Percentiles rank a stretch among this genome's conserved stretches.
Evolutionary conservation across 2,797 vertebrate species (phyloP).

Genomic region (Lepidocolaptes lacrymiger): DNA sequence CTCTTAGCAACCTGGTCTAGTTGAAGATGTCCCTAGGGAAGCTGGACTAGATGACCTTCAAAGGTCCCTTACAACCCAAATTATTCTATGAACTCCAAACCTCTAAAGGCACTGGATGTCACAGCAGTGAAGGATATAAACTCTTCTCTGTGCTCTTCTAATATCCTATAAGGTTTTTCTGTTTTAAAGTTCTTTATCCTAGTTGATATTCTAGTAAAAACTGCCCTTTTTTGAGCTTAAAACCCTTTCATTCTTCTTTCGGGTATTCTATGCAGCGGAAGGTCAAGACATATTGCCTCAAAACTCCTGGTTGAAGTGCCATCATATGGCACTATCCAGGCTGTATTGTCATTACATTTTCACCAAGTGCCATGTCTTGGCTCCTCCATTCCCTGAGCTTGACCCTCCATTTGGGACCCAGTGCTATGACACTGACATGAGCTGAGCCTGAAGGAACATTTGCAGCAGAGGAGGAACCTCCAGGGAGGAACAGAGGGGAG

Average conservation of each 20-base stretch:
- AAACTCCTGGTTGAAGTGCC: not conserved
- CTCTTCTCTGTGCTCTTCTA: not conserved
- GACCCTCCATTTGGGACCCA: accelerated
- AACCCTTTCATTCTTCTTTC: not conserved
- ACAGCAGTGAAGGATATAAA: not conserved
- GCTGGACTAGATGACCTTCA: not conserved
- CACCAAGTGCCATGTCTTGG: accelerated
- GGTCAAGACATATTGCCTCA: not conserved
- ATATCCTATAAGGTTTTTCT: not conserved
- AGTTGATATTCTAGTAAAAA: not conserved
- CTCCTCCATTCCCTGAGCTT: not conserved
- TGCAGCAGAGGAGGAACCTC: not conserved
- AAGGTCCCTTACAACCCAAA: not conserved
- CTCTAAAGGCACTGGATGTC: not conserved
- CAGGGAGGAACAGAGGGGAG: not conserved
- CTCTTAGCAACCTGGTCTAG: not conserved
- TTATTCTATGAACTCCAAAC: not conserved
- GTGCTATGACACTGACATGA: accelerated
- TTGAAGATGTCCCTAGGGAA: not conserved
- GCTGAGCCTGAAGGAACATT: not conserved
- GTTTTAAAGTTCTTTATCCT: not conserved
- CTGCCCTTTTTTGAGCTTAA: not conserved
- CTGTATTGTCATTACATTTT: not conserved
- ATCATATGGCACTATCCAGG: accelerated
- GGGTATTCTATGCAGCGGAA: not conserved